Base-by-base conservation (phyloP, 1,140 invertebrate species). In the Gryllus bimaculatus region DNA sequence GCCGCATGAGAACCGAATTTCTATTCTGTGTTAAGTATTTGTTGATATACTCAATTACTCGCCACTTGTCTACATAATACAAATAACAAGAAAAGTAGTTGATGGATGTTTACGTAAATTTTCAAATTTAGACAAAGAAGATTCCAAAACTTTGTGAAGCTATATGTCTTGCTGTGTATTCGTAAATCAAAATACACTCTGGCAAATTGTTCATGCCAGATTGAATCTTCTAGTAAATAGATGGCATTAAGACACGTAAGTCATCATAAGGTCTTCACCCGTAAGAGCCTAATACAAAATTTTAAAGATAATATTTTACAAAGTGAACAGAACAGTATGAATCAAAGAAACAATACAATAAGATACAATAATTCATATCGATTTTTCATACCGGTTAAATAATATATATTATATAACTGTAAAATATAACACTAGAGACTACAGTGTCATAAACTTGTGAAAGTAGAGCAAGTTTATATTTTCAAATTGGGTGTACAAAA, bases 321-420 rank as follows among this genome's bases (percentile, higher is more conserved):
- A 66, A 66, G 18, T 10, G 54, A 66, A 18, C 54, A 66, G 7
- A 18, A 66, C 54, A 66, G 10, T 66, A 66, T 66, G 54, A 18
- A 18, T 66, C 54, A 13, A 66, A 66, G 54, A 66, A 66, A 66
- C 54, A 66, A 66, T 66, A 66, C 54, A 66, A 66, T 66, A 66
- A 66, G 18, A 66, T 66, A 66, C 54, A 66, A 66, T 66, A 66
- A 66, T 66, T 66, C 54, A 66, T 66, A 66, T 66, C 54, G 54
- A 66, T 66, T 66, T 66, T 66, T 66, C 54, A 66, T 66, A 66
- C 54, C 54, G 54, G 54, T 66, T 66, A 66, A 66, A 66, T 66
- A 66, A 66, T 66, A 66, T 66, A 66, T 66, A 66, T 66, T 66
- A 66, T 66, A 66, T 66, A 66, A 66, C 18, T 66, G 54, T 66